Evolutionary conservation across 2,888 invertebrate genomes (phyloP).

Genomic region (Watsonalla binaria): DNA sequence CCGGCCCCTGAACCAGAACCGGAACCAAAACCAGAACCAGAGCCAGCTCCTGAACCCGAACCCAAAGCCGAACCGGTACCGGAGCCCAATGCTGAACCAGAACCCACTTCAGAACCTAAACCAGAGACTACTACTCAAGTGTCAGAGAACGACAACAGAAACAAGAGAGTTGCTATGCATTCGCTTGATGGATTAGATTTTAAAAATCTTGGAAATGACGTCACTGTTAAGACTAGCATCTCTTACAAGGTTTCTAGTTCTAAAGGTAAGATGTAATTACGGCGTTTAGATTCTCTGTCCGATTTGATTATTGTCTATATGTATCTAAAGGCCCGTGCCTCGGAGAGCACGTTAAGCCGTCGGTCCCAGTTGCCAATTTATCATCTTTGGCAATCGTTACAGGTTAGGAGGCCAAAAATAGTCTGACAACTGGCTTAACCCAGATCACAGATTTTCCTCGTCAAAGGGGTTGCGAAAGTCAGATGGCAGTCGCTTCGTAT

Average conservation of each 20-base stretch:
- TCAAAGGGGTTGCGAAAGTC: no score
- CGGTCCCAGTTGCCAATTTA: no score
- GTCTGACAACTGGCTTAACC: no score
- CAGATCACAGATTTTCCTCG: no score
- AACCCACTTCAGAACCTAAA: constrained; percentile 55
- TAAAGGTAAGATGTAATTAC: constrained; percentile 51
- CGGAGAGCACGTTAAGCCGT: no score
- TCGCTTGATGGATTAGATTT: constrained; percentile 65
- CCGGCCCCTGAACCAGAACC: constrained; percentile 37
- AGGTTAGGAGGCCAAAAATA: no score
- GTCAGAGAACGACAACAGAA: constrained; percentile 56
- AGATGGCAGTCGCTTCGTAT: no score
- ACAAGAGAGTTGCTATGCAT: constrained; percentile 78
- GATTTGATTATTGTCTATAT: no score
- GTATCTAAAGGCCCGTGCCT: no score
- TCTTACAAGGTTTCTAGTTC: constrained; percentile 86
- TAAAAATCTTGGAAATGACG: constrained; percentile 77
- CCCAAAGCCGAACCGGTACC: constrained; percentile 58
- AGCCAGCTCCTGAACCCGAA: constrained; percentile 48
- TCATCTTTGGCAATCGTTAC: no score
- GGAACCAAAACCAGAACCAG: constrained; percentile 32
- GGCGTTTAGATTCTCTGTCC: no score
- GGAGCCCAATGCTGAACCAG: constrained; percentile 54
- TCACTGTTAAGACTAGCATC: constrained; percentile 88
- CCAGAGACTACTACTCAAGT: constrained; percentile 49